These are phyloP conservation scores for Troides aeacus DNA, from an alignment of 2,888 invertebrate genomes.

Conservation along the genomic window DNA sequence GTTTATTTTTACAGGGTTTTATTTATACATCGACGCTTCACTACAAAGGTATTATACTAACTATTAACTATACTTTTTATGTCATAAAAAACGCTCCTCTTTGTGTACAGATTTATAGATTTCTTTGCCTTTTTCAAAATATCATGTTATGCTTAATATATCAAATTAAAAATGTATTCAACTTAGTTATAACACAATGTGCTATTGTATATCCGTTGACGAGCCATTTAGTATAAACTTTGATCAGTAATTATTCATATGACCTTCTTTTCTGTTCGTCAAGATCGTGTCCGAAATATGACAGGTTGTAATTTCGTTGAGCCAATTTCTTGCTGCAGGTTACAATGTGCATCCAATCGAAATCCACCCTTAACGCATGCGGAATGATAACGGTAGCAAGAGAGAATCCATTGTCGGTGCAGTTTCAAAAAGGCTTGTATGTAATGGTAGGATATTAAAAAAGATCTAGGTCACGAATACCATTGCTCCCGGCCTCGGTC, in stretches of 20 bases:
- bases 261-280: constrained; percentile 65
- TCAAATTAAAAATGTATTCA: constrained; percentile 6
- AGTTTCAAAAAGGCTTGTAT: constrained; percentile 42
- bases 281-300: constrained; percentile 70
- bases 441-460: constrained; percentile 56
- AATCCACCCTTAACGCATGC: constrained; percentile 39
- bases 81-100: background rate
- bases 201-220: constrained; percentile 4
- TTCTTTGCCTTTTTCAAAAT: too few species aligned
- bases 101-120: background rate
- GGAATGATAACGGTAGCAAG: constrained; percentile 34
- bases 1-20: constrained; percentile 1
- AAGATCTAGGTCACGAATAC: constrained; percentile 77
- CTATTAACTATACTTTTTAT: background rate
- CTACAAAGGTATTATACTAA: background rate
- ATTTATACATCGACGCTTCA: background rate
- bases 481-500: constrained; percentile 67
- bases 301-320: constrained; percentile 74
- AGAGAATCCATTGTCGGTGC: constrained; percentile 35
- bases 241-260: constrained; percentile 54
- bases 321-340: constrained; percentile 43
- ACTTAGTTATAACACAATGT: constrained; percentile 10
- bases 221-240: constrained; percentile 31
- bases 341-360: constrained; percentile 36
- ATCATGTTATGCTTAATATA: too few species aligned